Conservation (phyloP, 1,140 invertebrate genomes). For the Drosophila cardini region DNA sequence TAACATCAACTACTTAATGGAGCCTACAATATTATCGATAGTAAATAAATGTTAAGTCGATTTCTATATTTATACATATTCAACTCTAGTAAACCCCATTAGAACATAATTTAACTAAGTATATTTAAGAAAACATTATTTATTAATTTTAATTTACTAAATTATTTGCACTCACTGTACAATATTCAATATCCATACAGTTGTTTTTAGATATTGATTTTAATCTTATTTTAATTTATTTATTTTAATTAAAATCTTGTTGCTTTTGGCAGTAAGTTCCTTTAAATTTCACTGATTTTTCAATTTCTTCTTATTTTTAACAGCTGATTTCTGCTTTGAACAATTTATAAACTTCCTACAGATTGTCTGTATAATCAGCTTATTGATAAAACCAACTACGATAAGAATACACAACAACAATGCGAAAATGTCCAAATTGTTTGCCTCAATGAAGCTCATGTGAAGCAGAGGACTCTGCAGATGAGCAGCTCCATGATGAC, state of each 20-base stretch:
- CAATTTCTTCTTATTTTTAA: background rate
- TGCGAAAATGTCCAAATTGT: constrained; percentile 60
- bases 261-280: background rate
- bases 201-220: too few relatives aligned
- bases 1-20: too few relatives aligned
- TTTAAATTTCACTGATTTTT: background rate
- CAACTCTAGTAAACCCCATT: too few relatives aligned
- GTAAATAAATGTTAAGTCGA: too few relatives aligned
- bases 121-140: too few relatives aligned
- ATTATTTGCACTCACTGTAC: too few relatives aligned
- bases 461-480: constrained; percentile 57
- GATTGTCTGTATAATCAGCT: background rate
- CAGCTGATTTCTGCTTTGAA: background rate
- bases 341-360: background rate
- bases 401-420: constrained; percentile 13
- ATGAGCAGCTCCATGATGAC: constrained; percentile 82
- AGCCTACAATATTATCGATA: too few relatives aligned
- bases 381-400: background rate
- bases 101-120: too few relatives aligned
- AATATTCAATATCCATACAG: too few relatives aligned
- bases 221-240: too few relatives aligned
- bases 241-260: background rate
- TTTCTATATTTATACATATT: too few relatives aligned
- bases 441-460: constrained; percentile 74
- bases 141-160: too few relatives aligned